Percentiles rank a stretch among this genome's conserved stretches.
Conservation (phyloP, 37 sponge, comb jelly and placozoan species). For the Aplysina aerophoba region DNA sequence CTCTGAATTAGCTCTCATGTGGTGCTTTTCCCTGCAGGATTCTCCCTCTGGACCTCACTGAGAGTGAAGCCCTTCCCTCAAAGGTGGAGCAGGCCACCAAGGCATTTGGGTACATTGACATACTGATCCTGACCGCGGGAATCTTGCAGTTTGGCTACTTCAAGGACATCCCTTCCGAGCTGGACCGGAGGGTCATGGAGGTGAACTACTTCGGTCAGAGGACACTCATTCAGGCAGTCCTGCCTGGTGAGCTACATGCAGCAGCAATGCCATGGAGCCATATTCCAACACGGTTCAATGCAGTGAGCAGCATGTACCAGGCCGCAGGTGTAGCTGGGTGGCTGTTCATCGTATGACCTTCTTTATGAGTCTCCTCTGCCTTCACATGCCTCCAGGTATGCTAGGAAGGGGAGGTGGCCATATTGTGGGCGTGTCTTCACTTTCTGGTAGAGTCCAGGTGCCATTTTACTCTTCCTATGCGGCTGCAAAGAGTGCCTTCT, state of each 20-base stretch:
- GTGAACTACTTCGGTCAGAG: conserved; percentile 83
- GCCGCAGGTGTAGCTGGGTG: too few species aligned
- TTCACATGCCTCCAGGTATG: conserved; percentile 49
- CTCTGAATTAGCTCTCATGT: too few species aligned
- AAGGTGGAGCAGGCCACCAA: conserved; percentile 44
- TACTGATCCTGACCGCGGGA: conserved; percentile 83
- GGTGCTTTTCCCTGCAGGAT: neutral
- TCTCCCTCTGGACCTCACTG: conserved; percentile 60
- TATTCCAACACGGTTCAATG: neutral
- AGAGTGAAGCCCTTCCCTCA: conserved; percentile 40
- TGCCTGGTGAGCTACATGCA: neutral
- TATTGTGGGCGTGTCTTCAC: conserved; percentile 67
- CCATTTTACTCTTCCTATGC: conserved; percentile 44
- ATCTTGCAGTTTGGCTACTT: conserved; percentile 62
- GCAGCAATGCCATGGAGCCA: too few species aligned
- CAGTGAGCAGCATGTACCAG: neutral
- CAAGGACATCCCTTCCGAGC: conserved; percentile 39
- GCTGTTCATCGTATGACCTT: too few species aligned
- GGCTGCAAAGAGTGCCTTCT: conserved; percentile 64
- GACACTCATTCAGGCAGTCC: conserved; percentile 36
- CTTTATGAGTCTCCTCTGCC: too few species aligned
- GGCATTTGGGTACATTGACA: conserved; percentile 67
- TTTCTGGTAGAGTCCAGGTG: conserved; percentile 46
- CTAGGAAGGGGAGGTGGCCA: conserved; percentile 55
- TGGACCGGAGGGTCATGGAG: conserved; percentile 61